Evolutionary conservation across 2,797 vertebrate species (phyloP).

Genomic region (Heterohyrax brucei): DNA sequence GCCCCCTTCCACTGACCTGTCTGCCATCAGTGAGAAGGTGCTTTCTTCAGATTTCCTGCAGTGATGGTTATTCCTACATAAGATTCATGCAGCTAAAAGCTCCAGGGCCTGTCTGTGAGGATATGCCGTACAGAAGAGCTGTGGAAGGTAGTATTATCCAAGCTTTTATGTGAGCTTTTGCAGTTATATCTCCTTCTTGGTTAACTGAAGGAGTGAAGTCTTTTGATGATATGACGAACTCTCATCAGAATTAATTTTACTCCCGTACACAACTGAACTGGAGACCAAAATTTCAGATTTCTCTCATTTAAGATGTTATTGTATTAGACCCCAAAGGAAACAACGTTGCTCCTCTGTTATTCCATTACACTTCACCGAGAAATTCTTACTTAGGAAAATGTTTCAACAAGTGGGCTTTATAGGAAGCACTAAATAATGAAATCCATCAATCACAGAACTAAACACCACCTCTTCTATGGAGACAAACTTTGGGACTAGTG

Average conservation of each 20-base stretch:
- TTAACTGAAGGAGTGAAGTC: constrained; percentile 46
- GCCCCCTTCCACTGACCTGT: neutral
- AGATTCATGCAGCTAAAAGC: constrained; percentile 66
- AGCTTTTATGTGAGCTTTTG: constrained; percentile 19
- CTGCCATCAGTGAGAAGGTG: neutral
- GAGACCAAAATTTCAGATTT: neutral
- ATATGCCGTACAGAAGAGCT: neutral
- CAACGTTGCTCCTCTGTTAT: neutral
- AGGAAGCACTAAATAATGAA: neutral
- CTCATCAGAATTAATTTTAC: constrained; percentile 57
- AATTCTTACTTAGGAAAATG: neutral
- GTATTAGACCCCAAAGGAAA: neutral
- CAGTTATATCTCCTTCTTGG: constrained; percentile 26
- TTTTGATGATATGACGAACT: constrained; percentile 28
- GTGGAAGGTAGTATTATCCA: neutral
- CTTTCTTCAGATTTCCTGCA: constrained; percentile 50
- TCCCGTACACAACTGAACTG: constrained; percentile 63
- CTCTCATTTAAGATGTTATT: neutral
- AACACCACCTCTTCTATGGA: neutral
- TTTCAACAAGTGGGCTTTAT: neutral
- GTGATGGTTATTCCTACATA: constrained; percentile 29
- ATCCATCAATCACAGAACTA: neutral
- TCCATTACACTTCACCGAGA: neutral
- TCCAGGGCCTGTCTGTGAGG: constrained; percentile 9
- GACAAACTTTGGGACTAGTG: neutral